These are phyloP conservation scores for Protophormia terraenovae DNA, from an alignment of 2,888 invertebrate genomes.

Conservation along the genomic window DNA sequence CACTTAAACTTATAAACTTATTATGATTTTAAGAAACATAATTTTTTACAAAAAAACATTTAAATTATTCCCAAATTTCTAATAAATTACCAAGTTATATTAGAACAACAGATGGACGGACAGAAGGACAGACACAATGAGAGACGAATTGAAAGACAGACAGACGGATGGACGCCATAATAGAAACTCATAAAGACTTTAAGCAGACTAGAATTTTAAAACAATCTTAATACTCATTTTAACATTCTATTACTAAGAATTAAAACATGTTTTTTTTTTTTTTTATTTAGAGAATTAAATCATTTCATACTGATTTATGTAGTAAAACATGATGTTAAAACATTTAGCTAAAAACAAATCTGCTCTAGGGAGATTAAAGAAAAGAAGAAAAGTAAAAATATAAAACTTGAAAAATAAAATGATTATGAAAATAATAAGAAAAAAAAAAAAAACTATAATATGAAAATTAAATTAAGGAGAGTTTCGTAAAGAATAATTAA, in stretches of 20 bases:
- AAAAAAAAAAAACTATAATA: neutral
- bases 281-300: neutral
- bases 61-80: conserved; percentile 1
- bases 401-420: neutral
- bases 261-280: neutral
- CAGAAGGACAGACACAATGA: neutral
- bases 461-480: neutral
- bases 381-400: neutral
- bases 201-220: neutral
- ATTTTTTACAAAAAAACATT: neutral
- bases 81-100: neutral
- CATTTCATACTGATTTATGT: conserved; percentile 30
- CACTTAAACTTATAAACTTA: neutral
- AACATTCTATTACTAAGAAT: conserved; percentile 17
- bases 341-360: neutral
- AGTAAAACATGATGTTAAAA: conserved; percentile 17
- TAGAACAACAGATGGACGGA: neutral
- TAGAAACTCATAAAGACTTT: neutral
- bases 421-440: neutral
- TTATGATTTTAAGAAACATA: neutral
- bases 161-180: neutral
- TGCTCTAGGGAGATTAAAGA: conserved; percentile 4
- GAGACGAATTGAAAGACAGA: neutral
- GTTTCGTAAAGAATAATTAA: too few relatives aligned
- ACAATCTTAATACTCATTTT: neutral